Evolutionary conservation across 1,140 invertebrate species (phyloP), one percentile per base, ranked within the genome.

Genomic region (Leucophenga varia): DNA sequence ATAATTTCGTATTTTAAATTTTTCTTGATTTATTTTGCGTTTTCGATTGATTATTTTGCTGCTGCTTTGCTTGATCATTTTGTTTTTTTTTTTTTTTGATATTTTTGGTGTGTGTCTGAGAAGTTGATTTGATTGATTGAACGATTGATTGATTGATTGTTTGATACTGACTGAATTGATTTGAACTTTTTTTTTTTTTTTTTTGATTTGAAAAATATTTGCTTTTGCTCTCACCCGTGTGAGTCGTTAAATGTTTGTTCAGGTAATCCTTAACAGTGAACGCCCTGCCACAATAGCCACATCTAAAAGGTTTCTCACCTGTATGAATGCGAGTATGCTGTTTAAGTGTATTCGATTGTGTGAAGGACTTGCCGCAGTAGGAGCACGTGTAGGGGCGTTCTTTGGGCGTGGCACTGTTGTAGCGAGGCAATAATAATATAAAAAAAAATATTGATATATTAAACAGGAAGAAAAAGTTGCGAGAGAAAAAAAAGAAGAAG

Each of bases 281-380:
- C 63, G 67, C 64, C 67, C 70, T 74, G 69, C 67, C 71, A 70
- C 71, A 74, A 73, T 71, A 73, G 57, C 67, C 70, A 72, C 71
- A 74, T 72, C 69, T 72, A 73, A 73, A 74, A 58, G 71, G 71
- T 73, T 74, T 74, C 70, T 74, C 71, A 72, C 71, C 71, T 72
- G 71, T 74, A 71, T 74, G 71, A 60, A 73, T 74, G 61, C 71
- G 67, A 64, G 70, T 73, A 57, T 74, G 71, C 70, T 74, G 71
- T 73, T 74, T 74, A 60, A 73, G 67, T 67, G 70, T 74, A 68
- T 74, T 74, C 64, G 69, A 72, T 71, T 74, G 71, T 60, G 86
- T 87, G 73, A 91, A 91, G 51, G 82, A 80, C 16, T 86, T 81
- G 38, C 83, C 79, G 71, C 89, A 91, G 32, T 86, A 76, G 6